phyloP scores from a whole-genome alignment of 2,113 vertebrate genomes.

The Neolamprologus tretocephalus region DNA sequence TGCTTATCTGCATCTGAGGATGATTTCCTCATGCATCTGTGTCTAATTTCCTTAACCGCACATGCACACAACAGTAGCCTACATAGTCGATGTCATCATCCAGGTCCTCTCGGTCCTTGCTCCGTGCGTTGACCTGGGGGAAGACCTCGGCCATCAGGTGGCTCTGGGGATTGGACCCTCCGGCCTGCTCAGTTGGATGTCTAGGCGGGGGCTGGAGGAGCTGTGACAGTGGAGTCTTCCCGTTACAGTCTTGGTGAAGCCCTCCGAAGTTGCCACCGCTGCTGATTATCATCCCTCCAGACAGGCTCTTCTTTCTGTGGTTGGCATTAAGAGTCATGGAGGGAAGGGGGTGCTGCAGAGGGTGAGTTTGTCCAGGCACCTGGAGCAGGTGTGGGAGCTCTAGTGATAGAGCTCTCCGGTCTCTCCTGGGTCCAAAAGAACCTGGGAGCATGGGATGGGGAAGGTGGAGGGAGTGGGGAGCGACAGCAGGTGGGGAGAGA shows the following conservation, averaged over 20 bases:
- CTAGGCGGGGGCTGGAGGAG: constrained; percentile 29
- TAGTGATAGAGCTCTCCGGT: constrained; percentile 86
- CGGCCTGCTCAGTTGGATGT: constrained; percentile 3
- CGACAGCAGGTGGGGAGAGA: constrained; percentile 61
- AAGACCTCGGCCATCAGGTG: constrained; percentile 82
- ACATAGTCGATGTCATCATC: constrained; percentile 96
- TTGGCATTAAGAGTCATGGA: constrained; percentile 10
- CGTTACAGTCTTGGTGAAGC: constrained; percentile 87
- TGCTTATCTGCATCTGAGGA: neutral
- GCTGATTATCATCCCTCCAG: constrained; percentile 33
- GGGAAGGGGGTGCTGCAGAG: constrained; percentile 13
- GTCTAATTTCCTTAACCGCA: neutral
- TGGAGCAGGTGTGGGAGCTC: constrained; percentile 83
- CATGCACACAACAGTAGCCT: constrained; percentile 47
- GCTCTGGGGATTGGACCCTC: constrained; percentile 21
- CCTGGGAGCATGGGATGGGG: constrained; percentile 57
- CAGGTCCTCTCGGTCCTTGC: constrained; percentile 79
- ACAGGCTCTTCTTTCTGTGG: constrained; percentile 69
- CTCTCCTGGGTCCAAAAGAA: constrained; percentile 58
- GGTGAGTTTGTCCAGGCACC: constrained; percentile 54
- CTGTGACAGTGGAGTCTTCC: constrained; percentile 80
- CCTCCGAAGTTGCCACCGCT: neutral
- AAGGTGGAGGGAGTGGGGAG: constrained; percentile 44
- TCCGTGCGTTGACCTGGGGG: constrained; percentile 84
- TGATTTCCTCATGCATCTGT: neutral